phyloP scores from a whole-genome alignment of 2,888 invertebrate genomes.

The Tholera decimalis region DNA sequence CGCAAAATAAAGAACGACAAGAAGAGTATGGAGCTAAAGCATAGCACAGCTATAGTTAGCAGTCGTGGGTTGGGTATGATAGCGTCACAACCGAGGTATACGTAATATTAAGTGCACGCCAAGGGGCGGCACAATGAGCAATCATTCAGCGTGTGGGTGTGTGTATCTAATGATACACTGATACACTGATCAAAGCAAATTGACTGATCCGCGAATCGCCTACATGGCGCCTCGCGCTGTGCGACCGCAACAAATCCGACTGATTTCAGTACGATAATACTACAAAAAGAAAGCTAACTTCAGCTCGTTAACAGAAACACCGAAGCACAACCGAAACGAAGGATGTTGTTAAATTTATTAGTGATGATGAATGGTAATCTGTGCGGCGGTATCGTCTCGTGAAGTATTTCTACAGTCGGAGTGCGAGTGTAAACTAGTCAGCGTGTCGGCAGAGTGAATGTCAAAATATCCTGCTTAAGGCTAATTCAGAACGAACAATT shows the following conservation, averaged over 20 bases:
- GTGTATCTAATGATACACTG: constrained; percentile 70
- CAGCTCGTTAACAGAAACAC: constrained; percentile 60
- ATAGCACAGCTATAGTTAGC: constrained; percentile 50
- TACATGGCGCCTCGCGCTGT: constrained; percentile 33
- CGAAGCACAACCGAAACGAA: constrained; percentile 50
- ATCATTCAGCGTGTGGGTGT: constrained; percentile 74
- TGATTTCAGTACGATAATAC: constrained; percentile 13
- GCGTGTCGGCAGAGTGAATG: constrained; percentile 77
- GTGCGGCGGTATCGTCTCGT: constrained; percentile 55
- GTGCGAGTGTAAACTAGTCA: constrained; percentile 80
- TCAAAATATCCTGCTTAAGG: constrained; percentile 87
- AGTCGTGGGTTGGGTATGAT: constrained; percentile 64
- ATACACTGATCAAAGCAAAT: constrained; percentile 75
- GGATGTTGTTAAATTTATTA: constrained; percentile 56
- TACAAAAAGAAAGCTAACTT: constrained; percentile 54
- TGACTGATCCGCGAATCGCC: constrained; percentile 71
- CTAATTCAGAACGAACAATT: constrained; percentile 86
- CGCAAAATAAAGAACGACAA: constrained; percentile 57
- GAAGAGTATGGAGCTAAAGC: constrained; percentile 47
- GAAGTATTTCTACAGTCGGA: constrained; percentile 69
- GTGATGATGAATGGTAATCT: constrained; percentile 61
- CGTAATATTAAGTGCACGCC: constrained; percentile 66
- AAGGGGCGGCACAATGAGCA: constrained; percentile 74
- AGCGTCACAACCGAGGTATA: constrained; percentile 62
- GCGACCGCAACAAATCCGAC: no score